Percentiles rank a stretch among this genome's conserved stretches.
Conservation (phyloP, 2,113 vertebrate genomes). For the Rhinoderma darwinii region DNA sequence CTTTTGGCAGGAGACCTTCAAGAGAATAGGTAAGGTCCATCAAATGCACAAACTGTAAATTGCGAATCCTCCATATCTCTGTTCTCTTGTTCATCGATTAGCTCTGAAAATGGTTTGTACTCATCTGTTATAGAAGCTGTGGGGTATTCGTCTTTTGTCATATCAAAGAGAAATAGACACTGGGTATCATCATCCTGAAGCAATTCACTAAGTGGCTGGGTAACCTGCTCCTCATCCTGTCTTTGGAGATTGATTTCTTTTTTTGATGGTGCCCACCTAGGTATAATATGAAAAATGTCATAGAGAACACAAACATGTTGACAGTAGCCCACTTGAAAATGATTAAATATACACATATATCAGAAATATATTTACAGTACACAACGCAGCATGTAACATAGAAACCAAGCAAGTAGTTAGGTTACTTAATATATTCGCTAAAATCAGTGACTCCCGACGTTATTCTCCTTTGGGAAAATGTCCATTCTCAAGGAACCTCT, state of each 20-base stretch:
- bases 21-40: constrained; percentile 36
- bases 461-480: no score
- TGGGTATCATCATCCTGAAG: background rate
- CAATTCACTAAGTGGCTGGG: background rate
- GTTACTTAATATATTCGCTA: no score
- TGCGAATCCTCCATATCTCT: background rate
- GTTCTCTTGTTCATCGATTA: background rate
- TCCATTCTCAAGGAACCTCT: no score
- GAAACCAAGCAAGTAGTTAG: no score
- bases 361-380: no score
- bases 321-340: no score
- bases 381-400: no score
- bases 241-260: background rate
- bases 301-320: no score
- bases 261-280: background rate
- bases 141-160: background rate
- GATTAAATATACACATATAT: no score
- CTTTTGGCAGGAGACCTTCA: background rate
- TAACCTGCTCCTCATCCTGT: background rate
- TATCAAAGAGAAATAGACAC: background rate
- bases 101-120: constrained; percentile 27
- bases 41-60: background rate
- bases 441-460: no score
- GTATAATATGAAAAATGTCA: background rate
- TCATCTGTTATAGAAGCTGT: background rate